Evolutionary conservation across 1,140 invertebrate genomes (phyloP).

Genomic region (Trichoplusia ni): DNA sequence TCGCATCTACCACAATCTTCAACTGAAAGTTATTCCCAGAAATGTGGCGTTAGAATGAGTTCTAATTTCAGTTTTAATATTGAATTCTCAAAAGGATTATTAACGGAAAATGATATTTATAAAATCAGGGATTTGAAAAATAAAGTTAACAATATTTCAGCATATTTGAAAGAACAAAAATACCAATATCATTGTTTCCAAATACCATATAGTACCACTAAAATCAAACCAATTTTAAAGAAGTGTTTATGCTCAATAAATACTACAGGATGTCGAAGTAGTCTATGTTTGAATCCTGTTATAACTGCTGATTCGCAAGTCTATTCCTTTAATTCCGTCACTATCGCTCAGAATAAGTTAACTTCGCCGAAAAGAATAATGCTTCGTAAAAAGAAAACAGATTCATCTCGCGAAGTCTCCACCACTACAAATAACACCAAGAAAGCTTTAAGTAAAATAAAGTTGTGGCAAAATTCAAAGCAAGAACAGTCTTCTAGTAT

Average conservation of each 20-base stretch:
- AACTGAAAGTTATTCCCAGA: neutral
- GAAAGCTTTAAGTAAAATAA: neutral
- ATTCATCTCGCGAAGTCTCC: neutral
- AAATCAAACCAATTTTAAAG: slow-evolving; percentile 21
- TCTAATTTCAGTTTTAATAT: slow-evolving; percentile 51
- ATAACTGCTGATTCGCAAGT: neutral
- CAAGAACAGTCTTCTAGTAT: neutral
- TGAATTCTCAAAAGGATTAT: slow-evolving; percentile 42
- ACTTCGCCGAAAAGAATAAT: neutral
- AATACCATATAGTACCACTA: no score
- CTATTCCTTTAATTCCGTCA: neutral
- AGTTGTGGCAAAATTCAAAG: neutral
- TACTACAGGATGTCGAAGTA: neutral
- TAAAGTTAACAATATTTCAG: neutral
- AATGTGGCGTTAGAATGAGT: slow-evolving; percentile 35
- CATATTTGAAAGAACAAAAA: neutral
- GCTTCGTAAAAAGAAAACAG: no score
- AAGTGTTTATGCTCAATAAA: slow-evolving; percentile 44
- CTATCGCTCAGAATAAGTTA: neutral
- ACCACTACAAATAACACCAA: neutral
- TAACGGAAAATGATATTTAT: neutral
- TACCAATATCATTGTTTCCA: no score
- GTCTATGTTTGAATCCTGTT: neutral
- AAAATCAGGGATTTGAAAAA: neutral
- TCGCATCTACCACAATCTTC: neutral